Percentiles rank a stretch among this genome's conserved stretches.
phyloP scores from a whole-genome alignment of 2,888 invertebrate genomes.

The Rhaphigaster nebulosa region DNA sequence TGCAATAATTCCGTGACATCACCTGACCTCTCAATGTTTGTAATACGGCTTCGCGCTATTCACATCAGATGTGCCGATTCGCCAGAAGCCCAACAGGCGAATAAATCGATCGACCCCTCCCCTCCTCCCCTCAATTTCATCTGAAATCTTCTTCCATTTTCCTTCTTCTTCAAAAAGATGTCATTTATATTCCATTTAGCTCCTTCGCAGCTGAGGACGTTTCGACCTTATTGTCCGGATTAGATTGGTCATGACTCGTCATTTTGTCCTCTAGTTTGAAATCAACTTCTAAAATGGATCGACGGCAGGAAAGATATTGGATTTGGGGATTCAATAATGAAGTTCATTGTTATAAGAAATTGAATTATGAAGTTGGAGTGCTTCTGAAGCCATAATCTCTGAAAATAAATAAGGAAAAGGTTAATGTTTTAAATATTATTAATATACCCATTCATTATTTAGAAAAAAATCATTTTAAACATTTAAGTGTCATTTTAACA shows the following conservation, averaged over 20 bases:
- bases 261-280: background rate
- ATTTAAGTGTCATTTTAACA: no score
- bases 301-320: background rate
- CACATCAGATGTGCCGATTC: background rate
- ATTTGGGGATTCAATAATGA: background rate
- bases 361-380: background rate
- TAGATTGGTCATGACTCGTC: background rate
- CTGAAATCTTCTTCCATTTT: constrained; percentile 5
- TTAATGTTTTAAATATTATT: background rate
- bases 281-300: background rate
- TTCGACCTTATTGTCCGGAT: constrained; percentile 25
- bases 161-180: constrained; percentile 1
- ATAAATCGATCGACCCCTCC: background rate
- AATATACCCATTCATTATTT: no score
- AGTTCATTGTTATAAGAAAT: background rate
- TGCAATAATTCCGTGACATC: background rate
- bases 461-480: no score
- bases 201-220: constrained; percentile 36
- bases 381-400: background rate
- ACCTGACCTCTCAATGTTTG: background rate
- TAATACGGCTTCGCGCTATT: background rate
- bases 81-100: constrained; percentile 2
- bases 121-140: background rate
- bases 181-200: constrained; percentile 38
- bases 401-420: background rate